A percentile compares a stretch with the other conserved stretches of the same genome.
Conservation (phyloP, 2,888 invertebrate species). For the Philereme vetulata region DNA sequence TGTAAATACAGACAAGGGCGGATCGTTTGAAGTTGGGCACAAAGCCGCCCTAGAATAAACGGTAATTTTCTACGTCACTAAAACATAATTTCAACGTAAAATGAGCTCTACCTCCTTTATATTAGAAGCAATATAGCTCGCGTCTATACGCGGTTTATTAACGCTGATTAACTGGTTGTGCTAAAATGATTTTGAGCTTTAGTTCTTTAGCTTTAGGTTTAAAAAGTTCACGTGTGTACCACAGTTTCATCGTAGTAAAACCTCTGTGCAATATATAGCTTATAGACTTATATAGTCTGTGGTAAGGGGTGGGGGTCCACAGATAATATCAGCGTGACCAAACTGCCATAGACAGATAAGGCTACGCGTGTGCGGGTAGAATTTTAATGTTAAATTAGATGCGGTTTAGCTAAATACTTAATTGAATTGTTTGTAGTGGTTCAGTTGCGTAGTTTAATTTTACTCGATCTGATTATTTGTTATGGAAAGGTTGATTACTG, state of each 20-base stretch:
- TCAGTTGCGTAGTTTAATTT: constrained; percentile 37
- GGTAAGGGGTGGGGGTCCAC: constrained; percentile 45
- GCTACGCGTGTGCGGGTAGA: constrained; percentile 64
- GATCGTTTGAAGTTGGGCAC: constrained; percentile 69
- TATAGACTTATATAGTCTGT: constrained; percentile 12
- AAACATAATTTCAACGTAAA: background rate
- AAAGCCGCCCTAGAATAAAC: constrained; percentile 52
- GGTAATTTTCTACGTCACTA: constrained; percentile 21
- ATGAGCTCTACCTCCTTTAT: background rate
- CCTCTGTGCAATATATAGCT: background rate
- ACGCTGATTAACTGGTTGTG: background rate
- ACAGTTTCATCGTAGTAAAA: background rate
- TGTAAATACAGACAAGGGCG: constrained; percentile 62
- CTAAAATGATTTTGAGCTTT: background rate
- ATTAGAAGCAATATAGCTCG: constrained; percentile 5
- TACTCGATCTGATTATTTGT: constrained; percentile 30
- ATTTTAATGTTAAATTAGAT: constrained; percentile 67
- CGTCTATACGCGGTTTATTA: background rate
- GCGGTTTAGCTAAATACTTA: constrained; percentile 52
- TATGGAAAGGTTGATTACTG: constrained; percentile 9
- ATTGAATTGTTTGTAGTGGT: constrained; percentile 50
- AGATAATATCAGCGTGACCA: constrained; percentile 73
- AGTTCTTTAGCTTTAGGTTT: too few relatives aligned
- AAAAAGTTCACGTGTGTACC: too few relatives aligned
- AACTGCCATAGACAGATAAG: constrained; percentile 78